phyloP scores from a whole-genome alignment of 1,140 invertebrate species.

The Lepidurus arcticus region DNA sequence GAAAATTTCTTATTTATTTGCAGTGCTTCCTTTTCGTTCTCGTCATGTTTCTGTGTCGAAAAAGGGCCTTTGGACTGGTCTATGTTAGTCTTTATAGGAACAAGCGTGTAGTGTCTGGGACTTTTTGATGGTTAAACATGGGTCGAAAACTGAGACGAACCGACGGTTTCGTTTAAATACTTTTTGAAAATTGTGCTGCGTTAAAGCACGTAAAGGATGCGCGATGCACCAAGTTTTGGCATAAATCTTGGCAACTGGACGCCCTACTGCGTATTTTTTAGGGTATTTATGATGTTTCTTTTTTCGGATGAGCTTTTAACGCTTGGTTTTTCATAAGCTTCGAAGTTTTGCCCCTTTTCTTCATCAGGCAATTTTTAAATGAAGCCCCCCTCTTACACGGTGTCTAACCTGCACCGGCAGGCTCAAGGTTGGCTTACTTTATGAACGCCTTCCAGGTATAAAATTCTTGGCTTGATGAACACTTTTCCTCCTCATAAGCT shows the following conservation, averaged over 20 bases:
- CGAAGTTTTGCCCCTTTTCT: neutral
- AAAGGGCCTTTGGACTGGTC: no score
- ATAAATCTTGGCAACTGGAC: conserved; percentile 15
- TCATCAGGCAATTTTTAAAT: conserved; percentile 19
- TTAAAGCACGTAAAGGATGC: neutral
- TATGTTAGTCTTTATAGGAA: neutral
- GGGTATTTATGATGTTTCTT: conserved; percentile 9
- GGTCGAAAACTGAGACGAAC: neutral
- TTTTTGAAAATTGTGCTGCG: conserved; percentile 1
- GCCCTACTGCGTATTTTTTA: conserved; percentile 12
- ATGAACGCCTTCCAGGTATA: neutral
- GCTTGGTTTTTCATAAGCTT: neutral
- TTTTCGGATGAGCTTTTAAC: neutral
- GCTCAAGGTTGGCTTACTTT: conserved; percentile 3
- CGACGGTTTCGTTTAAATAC: neutral
- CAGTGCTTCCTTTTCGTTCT: no score
- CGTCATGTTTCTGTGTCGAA: no score
- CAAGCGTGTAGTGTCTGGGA: neutral
- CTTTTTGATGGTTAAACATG: neutral
- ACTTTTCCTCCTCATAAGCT: conserved; percentile 15
- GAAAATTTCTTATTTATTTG: no score
- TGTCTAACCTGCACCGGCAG: conserved; percentile 13
- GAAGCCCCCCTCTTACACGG: conserved; percentile 16
- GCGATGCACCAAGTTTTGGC: neutral
- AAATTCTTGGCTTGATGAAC: conserved; percentile 15